phyloP scores from a whole-genome alignment of 2,888 invertebrate species.

The Pardosa pseudoannulata region DNA sequence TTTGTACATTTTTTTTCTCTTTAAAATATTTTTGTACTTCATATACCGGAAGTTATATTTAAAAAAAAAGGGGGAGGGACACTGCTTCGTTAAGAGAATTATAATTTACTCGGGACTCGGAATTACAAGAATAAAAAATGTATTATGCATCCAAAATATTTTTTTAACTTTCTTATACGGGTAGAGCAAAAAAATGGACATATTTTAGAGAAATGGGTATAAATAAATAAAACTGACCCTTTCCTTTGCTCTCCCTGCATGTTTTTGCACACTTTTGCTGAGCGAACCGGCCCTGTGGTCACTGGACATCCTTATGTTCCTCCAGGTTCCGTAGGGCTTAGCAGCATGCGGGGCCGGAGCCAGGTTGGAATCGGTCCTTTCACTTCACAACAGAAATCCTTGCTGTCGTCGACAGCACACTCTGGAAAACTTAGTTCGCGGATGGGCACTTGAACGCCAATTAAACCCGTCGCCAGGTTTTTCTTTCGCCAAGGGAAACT shows the following conservation, averaged over 20 bases:
- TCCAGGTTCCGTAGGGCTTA: slow-evolving; percentile 65
- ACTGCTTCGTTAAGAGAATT: no score
- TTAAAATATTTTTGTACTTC: no score
- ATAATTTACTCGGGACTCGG: no score
- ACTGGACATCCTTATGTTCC: slow-evolving; percentile 63
- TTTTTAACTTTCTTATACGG: no score
- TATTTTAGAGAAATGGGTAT: no score
- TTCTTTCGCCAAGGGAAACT: background rate
- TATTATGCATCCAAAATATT: no score
- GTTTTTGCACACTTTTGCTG: slow-evolving; percentile 95
- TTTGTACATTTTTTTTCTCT: no score
- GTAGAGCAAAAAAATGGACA: no score
- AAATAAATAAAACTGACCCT: slow-evolving; percentile 84
- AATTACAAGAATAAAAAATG: no score
- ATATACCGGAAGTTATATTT: no score
- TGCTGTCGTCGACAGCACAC: slow-evolving; percentile 37
- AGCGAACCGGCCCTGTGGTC: slow-evolving; percentile 83
- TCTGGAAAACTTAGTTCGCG: background rate
- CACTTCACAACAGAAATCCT: slow-evolving; percentile 22
- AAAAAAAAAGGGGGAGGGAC: no score
- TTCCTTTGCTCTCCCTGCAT: slow-evolving; percentile 97
- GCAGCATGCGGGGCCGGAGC: slow-evolving; percentile 66
- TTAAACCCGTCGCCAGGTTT: slow-evolving; percentile 46
- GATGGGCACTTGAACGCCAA: slow-evolving; percentile 26
- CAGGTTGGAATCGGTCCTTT: slow-evolving; percentile 30